phyloP scores from a whole-genome alignment of 2,797 vertebrate genomes.

The Capromys pilorides region DNA sequence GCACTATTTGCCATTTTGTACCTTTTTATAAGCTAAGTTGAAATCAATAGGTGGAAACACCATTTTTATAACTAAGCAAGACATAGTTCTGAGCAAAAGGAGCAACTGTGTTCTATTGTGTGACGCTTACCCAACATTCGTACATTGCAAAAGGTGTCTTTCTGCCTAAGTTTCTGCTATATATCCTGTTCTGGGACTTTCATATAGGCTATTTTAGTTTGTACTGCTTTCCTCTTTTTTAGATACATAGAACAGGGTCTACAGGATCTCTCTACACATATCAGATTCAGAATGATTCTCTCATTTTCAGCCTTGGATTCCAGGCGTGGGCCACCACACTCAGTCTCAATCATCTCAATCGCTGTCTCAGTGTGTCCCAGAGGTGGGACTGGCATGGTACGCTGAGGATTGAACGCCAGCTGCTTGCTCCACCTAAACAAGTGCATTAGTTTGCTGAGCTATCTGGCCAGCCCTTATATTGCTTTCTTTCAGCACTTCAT shows the following conservation, averaged over 20 bases:
- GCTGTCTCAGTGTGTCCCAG: no score
- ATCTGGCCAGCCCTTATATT: background rate
- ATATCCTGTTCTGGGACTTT: background rate
- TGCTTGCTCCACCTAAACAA: no score
- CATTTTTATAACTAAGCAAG: background rate
- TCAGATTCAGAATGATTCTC: no score
- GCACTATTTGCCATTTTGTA: background rate
- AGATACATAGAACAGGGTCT: no score
- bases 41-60: background rate
- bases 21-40: conserved; percentile 20
- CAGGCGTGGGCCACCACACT: no score
- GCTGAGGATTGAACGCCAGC: no score
- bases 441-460: no score
- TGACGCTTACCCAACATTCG: background rate
- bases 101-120: background rate
- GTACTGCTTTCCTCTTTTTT: background rate
- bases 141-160: background rate
- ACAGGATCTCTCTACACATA: no score
- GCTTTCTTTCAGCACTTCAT: conserved; percentile 15
- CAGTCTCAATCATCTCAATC: no score
- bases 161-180: background rate
- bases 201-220: background rate
- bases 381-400: no score
- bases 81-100: background rate
- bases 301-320: no score